Evolutionary conservation across 2,888 invertebrate species (phyloP), one percentile per base, ranked within the genome.

Genomic region (Microplitis manilae): DNA sequence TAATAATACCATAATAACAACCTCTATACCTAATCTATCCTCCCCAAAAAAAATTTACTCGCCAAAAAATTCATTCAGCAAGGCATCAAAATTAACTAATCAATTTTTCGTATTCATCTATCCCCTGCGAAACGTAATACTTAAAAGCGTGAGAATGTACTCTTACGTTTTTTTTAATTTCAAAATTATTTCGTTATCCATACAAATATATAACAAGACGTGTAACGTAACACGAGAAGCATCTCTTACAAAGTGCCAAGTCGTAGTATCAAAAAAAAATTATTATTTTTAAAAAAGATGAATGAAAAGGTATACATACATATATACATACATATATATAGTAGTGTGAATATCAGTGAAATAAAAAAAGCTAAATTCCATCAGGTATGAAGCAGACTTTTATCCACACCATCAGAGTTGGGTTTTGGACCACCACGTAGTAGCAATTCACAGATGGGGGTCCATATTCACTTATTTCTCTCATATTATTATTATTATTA

Each of bases 381-480:
- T 41, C 50, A 67, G 67, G 50, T 67, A 73, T 67, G 59, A 59
- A 59, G 13, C 50, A 50, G 59, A 73, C 67, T 67, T 64, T 73
- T 65, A 65, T 74, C 65, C 30, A 59, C 50, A 40, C 20, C 38
- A 59, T 30, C 30, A 76, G 74, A 79, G 80, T 84, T 83, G 85
- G 50, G 82, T 88, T 87, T 87, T 85, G 87, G 89, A 89, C 89
- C 89, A 89, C 89, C 89, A 82, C 88, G 88, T 88, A 89, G 86
- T 85, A 86, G 85, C 86, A 83, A 78, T 85, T 85, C 87, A 82
- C 89, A 88, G 89, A 84, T 88, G 89, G 89, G 89, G 89, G 89
- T 88, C 89, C 50, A 50, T 50, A 50, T 50, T 50, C 50, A 50
- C 50, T 50, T 50, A 13, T 50, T 41, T 13, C 30, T 30, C 30